phyloP scores from a whole-genome alignment of 2,113 vertebrate species.

The Oncorhynchus kisutch region DNA sequence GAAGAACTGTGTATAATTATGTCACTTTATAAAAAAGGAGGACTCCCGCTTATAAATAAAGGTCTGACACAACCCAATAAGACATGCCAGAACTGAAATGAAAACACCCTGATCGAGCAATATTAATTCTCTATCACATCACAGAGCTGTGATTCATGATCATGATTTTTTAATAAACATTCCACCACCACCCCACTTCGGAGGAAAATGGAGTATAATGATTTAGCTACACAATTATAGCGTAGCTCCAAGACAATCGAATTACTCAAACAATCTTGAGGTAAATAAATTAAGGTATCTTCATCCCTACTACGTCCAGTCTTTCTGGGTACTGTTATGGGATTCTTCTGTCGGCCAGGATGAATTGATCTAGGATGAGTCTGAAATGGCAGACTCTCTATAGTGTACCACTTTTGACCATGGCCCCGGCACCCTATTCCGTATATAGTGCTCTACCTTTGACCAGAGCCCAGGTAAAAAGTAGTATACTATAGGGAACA shows the following conservation, averaged over 20 bases:
- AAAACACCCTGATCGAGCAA: slow-evolving; percentile 20
- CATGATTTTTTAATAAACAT: neutral
- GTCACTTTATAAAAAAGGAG: slow-evolving; percentile 30
- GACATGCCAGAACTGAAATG: slow-evolving; percentile 2
- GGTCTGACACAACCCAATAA: slow-evolving; percentile 16
- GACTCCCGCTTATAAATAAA: slow-evolving; percentile 25
- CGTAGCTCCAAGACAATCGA: neutral
- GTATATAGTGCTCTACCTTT: too few relatives aligned
- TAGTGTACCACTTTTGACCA: neutral
- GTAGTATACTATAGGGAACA: neutral
- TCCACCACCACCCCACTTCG: neutral
- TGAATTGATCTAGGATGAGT: neutral
- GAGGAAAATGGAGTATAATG: too few relatives aligned
- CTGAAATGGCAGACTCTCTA: too few relatives aligned
- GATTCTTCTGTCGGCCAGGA: neutral
- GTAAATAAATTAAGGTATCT: too few relatives aligned
- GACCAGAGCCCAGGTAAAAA: neutral
- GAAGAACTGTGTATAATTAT: slow-evolving; percentile 52
- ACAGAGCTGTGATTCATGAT: neutral
- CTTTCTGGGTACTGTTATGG: too few relatives aligned
- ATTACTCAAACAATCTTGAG: too few relatives aligned
- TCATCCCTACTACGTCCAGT: too few relatives aligned
- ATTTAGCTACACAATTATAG: too few relatives aligned
- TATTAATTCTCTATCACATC: neutral
- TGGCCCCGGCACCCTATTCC: too few relatives aligned